These are phyloP conservation scores for Crypturellus tataupa DNA, from an alignment of 2,797 vertebrate species.

Conservation along the genomic window DNA sequence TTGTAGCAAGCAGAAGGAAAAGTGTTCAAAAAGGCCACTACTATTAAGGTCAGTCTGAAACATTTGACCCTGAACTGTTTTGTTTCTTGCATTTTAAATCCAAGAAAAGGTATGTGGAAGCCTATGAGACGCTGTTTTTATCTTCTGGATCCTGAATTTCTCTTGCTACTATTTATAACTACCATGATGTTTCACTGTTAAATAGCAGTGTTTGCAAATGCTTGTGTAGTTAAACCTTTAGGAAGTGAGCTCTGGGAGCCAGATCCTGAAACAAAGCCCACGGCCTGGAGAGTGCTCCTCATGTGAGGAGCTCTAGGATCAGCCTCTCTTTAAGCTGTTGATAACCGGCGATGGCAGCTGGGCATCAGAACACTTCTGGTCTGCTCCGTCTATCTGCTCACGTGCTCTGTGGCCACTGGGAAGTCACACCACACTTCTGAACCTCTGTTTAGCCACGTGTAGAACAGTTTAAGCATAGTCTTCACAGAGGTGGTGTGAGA, in stretches of 20 bases:
- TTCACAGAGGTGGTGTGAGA: not conserved
- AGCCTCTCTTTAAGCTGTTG: not conserved
- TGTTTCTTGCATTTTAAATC: conserved; percentile 66
- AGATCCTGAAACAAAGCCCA: not conserved
- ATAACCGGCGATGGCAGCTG: not conserved
- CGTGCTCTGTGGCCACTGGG: not conserved
- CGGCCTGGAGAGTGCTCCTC: not conserved
- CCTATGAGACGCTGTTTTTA: not conserved
- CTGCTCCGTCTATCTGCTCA: not conserved
- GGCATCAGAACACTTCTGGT: not conserved
- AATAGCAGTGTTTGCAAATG: not conserved
- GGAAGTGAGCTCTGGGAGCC: not conserved
- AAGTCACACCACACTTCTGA: not conserved
- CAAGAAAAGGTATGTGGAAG: conserved; percentile 40
- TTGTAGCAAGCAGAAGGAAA: conserved; percentile 81
- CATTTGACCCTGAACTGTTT: conserved; percentile 79
- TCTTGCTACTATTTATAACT: not conserved
- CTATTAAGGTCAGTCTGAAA: conserved; percentile 73
- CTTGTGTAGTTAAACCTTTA: not conserved
- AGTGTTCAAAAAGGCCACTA: conserved; percentile 76
- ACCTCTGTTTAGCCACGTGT: not conserved
- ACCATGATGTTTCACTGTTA: not conserved
- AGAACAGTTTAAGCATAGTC: not conserved
- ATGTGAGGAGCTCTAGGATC: not conserved
- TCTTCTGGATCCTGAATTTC: not conserved